Evolutionary conservation across 2,113 vertebrate species (phyloP).

Genomic region (Himantopus leucocephalus): DNA sequence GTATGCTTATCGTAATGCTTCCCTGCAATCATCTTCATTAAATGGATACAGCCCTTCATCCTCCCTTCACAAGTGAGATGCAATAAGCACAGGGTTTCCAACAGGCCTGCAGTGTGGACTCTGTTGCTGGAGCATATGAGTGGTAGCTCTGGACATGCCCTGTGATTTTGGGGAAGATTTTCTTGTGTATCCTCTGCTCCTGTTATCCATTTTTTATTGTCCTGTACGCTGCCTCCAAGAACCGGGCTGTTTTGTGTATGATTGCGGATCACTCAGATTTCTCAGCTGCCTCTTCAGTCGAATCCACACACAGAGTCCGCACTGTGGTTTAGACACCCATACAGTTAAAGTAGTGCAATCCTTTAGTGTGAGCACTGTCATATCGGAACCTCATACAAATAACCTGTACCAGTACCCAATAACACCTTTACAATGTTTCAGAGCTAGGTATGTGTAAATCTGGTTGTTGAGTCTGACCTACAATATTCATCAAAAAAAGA

Average conservation of each 20-base stretch:
- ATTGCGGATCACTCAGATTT: neutral
- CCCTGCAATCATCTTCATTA: neutral
- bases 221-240: neutral
- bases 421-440: neutral
- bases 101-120: neutral
- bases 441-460: neutral
- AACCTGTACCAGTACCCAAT: neutral
- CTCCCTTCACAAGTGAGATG: neutral
- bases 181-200: neutral
- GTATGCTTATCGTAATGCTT: neutral
- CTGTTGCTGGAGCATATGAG: neutral
- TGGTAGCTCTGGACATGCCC: neutral
- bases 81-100: neutral
- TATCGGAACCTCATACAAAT: neutral
- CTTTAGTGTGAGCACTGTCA: neutral
- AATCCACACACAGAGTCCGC: neutral
- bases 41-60: neutral
- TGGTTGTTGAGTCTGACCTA: neutral
- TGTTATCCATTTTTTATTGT: neutral
- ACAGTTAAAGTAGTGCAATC: neutral
- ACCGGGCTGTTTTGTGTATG: neutral
- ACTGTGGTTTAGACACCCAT: neutral
- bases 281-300: neutral
- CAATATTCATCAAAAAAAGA: neutral
- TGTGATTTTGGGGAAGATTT: neutral